Evolutionary conservation across 2,888 invertebrate genomes (phyloP).

Genomic region (Lissonota sp.): DNA sequence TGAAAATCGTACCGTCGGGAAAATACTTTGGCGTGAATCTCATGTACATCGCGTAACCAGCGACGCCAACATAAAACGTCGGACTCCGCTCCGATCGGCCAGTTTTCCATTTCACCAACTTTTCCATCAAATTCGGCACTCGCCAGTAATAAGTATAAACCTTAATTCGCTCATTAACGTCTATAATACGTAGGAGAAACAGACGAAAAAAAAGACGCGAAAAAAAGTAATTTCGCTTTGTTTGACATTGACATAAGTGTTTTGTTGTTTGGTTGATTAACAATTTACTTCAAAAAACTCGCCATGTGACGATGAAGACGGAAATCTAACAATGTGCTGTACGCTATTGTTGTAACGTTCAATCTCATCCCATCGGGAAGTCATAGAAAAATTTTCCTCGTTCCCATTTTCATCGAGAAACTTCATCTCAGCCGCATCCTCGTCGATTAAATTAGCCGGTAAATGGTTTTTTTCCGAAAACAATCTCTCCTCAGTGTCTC

Average conservation of each 20-base stretch:
- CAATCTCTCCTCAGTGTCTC: too few species aligned
- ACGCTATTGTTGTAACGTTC: slow-evolving; percentile 71
- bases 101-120: too few species aligned
- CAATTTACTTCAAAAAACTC: slow-evolving; percentile 22
- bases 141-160: slow-evolving; percentile 83
- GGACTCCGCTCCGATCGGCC: too few species aligned
- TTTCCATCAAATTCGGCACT: slow-evolving; percentile 63
- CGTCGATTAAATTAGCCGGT: too few species aligned
- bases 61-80: too few species aligned
- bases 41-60: background rate
- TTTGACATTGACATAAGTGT: too few species aligned
- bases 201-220: background rate
- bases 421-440: too few species aligned
- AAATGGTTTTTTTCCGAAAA: too few species aligned
- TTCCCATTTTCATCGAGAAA: too few species aligned
- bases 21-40: slow-evolving; percentile 57
- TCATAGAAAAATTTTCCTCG: background rate
- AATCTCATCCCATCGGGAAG: slow-evolving; percentile 70
- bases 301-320: slow-evolving; percentile 43
- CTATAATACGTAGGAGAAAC: slow-evolving; percentile 52
- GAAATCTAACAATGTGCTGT: slow-evolving; percentile 36
- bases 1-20: slow-evolving; percentile 76
- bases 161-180: slow-evolving; percentile 17
- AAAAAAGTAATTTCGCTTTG: too few species aligned
- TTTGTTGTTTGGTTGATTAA: too few species aligned